phyloP scores from a whole-genome alignment of 1,140 invertebrate species.

The Musca vetustissima region DNA sequence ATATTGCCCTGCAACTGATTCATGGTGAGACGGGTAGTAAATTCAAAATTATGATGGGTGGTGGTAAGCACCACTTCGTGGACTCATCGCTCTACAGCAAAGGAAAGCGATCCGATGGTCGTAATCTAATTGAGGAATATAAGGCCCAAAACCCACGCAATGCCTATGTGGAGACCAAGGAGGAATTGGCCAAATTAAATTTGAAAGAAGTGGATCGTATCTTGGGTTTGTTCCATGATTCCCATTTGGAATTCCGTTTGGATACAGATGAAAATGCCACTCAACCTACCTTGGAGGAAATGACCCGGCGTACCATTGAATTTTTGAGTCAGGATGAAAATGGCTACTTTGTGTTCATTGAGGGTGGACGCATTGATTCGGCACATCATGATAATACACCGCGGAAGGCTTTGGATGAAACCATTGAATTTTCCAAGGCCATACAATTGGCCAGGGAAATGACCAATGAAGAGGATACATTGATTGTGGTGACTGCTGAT shows the following conservation, averaged over 20 bases:
- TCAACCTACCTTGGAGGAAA: conserved; percentile 73
- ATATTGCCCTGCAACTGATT: conserved; percentile 75
- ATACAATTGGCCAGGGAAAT: conserved; percentile 62
- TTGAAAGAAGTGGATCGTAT: conserved; percentile 54
- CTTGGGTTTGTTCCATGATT: conserved; percentile 59
- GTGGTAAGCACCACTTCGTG: conserved; percentile 69
- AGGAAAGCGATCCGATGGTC: conserved; percentile 64
- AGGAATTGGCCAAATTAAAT: conserved; percentile 53
- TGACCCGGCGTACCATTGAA: conserved; percentile 73
- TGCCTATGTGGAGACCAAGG: conserved; percentile 67
- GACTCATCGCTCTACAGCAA: conserved; percentile 22
- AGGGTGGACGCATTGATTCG: conserved; percentile 72
- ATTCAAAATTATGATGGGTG: conserved; percentile 71
- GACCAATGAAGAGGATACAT: conserved; percentile 64
- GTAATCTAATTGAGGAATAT: conserved; percentile 75
- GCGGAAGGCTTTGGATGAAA: conserved; percentile 69
- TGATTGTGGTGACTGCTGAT: conserved; percentile 71
- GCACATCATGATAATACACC: conserved; percentile 70
- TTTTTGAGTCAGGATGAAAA: conserved; percentile 69
- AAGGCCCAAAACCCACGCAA: conserved; percentile 50
- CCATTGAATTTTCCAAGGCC: conserved; percentile 68
- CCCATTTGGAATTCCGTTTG: conserved; percentile 61
- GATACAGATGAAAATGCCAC: conserved; percentile 56
- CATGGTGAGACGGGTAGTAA: conserved; percentile 64
- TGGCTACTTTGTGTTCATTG: conserved; percentile 68